Conservation (phyloP, 2,797 vertebrate genomes). For the Gambelia wislizenii region DNA sequence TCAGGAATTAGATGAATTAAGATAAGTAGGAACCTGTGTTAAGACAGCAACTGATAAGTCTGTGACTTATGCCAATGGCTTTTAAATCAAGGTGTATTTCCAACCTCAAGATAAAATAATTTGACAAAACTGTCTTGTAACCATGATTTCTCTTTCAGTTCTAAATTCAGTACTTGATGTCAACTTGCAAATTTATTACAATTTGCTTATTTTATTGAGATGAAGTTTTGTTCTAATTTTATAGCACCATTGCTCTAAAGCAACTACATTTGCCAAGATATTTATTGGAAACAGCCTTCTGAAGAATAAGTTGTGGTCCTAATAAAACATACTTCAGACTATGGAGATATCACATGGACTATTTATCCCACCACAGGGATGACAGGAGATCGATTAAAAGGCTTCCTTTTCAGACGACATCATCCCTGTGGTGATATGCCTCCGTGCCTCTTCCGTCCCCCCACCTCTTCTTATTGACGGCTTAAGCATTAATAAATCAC, state of each 20-base stretch:
- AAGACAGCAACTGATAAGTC: neutral
- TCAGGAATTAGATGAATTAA: neutral
- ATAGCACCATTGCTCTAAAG: neutral
- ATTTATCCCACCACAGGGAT: too few relatives aligned
- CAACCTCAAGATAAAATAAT: neutral
- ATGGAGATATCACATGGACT: too few relatives aligned
- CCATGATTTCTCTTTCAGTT: neutral
- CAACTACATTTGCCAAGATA: neutral
- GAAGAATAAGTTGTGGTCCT: conserved; percentile 1
- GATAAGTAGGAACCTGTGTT: neutral
- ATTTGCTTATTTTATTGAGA: neutral
- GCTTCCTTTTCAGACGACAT: too few relatives aligned
- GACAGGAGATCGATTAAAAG: too few relatives aligned
- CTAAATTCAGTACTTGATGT: neutral
- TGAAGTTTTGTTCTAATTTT: conserved; percentile 11
- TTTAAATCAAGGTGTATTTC: conserved; percentile 1
- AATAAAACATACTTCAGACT: conserved; percentile 28
- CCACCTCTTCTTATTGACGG: too few relatives aligned
- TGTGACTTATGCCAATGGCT: neutral
- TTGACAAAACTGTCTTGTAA: neutral
- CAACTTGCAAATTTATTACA: conserved; percentile 23
- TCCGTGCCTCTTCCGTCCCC: too few relatives aligned
- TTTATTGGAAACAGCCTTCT: neutral
- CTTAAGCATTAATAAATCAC: too few relatives aligned
- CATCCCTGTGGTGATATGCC: too few relatives aligned